Base-by-base conservation (phyloP, 2,797 vertebrate species). In the Falco berigora region DNA sequence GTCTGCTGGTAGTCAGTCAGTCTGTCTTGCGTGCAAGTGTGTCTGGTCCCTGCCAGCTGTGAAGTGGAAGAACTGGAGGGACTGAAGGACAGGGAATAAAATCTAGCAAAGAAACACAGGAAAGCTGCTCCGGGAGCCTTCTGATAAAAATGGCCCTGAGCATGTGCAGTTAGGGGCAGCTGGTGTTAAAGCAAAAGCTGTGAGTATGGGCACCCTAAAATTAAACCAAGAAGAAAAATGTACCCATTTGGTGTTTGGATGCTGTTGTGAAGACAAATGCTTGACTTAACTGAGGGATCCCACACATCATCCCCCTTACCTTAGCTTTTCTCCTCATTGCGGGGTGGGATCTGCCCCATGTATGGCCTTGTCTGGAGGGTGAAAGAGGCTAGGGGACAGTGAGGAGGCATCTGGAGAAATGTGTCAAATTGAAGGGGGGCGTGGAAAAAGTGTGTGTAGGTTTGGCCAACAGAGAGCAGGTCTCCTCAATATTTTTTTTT, bases 371-470 rank as follows among this genome's bases (percentile, higher is more conserved):
- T 46, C 6, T 1, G 5, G 3, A 14, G 38, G 27, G 9, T 67
- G 38, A 28, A 21, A n/a, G 34, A 30, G 49, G 36, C 8, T 46
- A 19, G 38, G 52, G 53, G 15, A 30, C 34, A 47, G 34, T 0
- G 12, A 52, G 61, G 59, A 71, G 67, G 10, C 19, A 27, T 8
- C 40, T 67, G 53, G 49, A 83, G 22, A 44, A 59, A 79, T 20
- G 27, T 49, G 63, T 34, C 0, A 3, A 50, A 44, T 25, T 0
- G 4, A 8, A 44, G 10, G 2, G 10, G 52, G 3, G 4, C 6
- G 6, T 4, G 4, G n/a, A 6, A 10, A 40, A 32, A 25, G 7
- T 18, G 28, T 56, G 32, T 7, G 20, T 44, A 16, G 10, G 18
- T 34, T 72, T 56, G 44, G 32, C 42, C 68, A 17, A 12, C 62